These are phyloP conservation scores for Diabrotica balteata DNA, from an alignment of 2,888 invertebrate genomes.

Conservation along the genomic window DNA sequence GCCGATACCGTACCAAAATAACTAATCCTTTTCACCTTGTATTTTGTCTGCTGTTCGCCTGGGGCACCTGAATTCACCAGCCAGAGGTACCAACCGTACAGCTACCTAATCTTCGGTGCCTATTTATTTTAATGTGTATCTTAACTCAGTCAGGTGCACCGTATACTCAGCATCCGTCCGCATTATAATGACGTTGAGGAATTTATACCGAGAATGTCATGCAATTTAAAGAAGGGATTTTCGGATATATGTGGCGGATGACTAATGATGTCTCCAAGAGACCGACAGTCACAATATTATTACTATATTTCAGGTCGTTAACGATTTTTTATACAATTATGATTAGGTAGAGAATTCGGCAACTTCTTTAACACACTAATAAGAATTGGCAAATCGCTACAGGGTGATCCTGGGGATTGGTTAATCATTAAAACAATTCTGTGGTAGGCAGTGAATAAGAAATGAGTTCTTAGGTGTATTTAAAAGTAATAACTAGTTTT, in stretches of 20 bases:
- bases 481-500: too few relatives aligned
- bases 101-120: slow-evolving; percentile 42
- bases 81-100: slow-evolving; percentile 29
- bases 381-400: too few relatives aligned
- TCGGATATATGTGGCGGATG: slow-evolving; percentile 1
- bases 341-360: too few relatives aligned
- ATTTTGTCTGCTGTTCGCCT: slow-evolving; percentile 7
- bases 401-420: too few relatives aligned
- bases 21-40: slow-evolving; percentile 12
- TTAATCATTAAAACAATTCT: too few relatives aligned
- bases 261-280: slow-evolving; percentile 1
- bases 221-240: slow-evolving; percentile 11
- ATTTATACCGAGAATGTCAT: slow-evolving; percentile 21
- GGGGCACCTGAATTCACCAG: slow-evolving; percentile 7
- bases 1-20: too few relatives aligned
- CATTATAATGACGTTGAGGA: slow-evolving; percentile 23
- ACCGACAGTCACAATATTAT: background rate
- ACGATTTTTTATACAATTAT: too few relatives aligned
- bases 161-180: slow-evolving; percentile 10
- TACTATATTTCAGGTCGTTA: too few relatives aligned
- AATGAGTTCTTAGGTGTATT: too few relatives aligned
- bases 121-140: slow-evolving; percentile 34
- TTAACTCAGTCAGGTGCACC: slow-evolving; percentile 32
- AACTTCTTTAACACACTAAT: too few relatives aligned
- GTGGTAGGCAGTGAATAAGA: too few relatives aligned